These are phyloP conservation scores for Doryteuthis pealeii DNA, from an alignment of 1,140 invertebrate species.

Conservation along the genomic window DNA sequence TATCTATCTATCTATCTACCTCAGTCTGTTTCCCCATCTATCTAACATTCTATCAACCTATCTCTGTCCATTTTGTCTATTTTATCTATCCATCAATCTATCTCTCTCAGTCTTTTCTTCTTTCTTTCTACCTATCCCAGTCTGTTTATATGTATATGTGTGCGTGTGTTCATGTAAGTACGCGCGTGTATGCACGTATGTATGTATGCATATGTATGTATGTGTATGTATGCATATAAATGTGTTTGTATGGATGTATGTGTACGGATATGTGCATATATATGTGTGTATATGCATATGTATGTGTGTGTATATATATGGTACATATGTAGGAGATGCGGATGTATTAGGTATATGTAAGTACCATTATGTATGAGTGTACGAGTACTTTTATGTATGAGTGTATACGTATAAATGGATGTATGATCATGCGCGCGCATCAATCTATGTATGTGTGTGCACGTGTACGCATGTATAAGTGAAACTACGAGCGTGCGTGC, in stretches of 20 bases:
- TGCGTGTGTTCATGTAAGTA: background rate
- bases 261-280: background rate
- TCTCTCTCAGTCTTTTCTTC: no score
- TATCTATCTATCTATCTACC: background rate
- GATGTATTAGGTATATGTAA: background rate
- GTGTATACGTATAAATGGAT: background rate
- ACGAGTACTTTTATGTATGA: background rate
- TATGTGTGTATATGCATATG: background rate
- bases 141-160: background rate
- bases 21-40: background rate
- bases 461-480: background rate
- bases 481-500: background rate
- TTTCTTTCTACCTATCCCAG: no score
- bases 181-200: background rate
- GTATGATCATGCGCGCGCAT: background rate
- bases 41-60: background rate
- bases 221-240: background rate
- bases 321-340: no score
- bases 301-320: background rate
- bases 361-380: background rate
- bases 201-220: background rate
- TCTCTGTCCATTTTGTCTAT: no score
- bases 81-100: no score
- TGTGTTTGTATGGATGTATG: background rate
- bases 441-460: background rate